Percentiles rank a stretch among this genome's conserved stretches.
Evolutionary conservation across 2,888 invertebrate species (phyloP).

Genomic region (Beris morrisii): DNA sequence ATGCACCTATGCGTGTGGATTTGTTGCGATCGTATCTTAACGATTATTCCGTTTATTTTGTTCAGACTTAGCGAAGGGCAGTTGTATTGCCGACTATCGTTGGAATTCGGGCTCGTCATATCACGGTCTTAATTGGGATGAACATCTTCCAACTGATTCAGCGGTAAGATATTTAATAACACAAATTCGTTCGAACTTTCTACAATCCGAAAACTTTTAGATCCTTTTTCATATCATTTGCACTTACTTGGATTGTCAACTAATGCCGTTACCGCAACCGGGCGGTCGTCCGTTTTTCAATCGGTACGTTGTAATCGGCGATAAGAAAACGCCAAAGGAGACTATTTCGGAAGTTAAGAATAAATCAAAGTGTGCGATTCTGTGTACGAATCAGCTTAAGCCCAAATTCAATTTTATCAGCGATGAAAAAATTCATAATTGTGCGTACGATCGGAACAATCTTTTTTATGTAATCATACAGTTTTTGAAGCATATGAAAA

Average conservation of each 20-base stretch:
- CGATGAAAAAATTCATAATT: slow-evolving; percentile 67
- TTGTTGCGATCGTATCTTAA: background rate
- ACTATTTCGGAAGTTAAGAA: slow-evolving; percentile 52
- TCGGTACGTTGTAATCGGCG: slow-evolving; percentile 57
- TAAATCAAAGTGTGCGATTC: slow-evolving; percentile 54
- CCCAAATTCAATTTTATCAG: slow-evolving; percentile 57
- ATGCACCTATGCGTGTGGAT: background rate
- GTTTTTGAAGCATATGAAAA: slow-evolving; percentile 75
- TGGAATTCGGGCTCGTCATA: slow-evolving; percentile 82
- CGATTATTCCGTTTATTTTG: slow-evolving; percentile 22
- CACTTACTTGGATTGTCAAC: slow-evolving; percentile 82
- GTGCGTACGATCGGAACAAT: slow-evolving; percentile 82
- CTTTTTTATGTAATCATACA: slow-evolving; percentile 83
- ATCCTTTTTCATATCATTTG: slow-evolving; percentile 83
- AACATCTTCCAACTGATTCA: slow-evolving; percentile 83
- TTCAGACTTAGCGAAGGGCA: slow-evolving; percentile 74
- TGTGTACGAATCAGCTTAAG: slow-evolving; percentile 51
- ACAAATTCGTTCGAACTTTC: background rate
- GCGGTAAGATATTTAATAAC: slow-evolving; percentile 60
- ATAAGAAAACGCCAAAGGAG: slow-evolving; percentile 54
- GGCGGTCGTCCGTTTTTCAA: slow-evolving; percentile 65
- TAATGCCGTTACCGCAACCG: slow-evolving; percentile 68
- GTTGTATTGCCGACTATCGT: slow-evolving; percentile 84
- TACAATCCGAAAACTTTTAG: slow-evolving; percentile 54
- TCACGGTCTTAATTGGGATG: slow-evolving; percentile 77